Evolutionary conservation across 2,888 invertebrate genomes (phyloP), one percentile per base, ranked within the genome.

Genomic region (Dilophus febrilis): DNA sequence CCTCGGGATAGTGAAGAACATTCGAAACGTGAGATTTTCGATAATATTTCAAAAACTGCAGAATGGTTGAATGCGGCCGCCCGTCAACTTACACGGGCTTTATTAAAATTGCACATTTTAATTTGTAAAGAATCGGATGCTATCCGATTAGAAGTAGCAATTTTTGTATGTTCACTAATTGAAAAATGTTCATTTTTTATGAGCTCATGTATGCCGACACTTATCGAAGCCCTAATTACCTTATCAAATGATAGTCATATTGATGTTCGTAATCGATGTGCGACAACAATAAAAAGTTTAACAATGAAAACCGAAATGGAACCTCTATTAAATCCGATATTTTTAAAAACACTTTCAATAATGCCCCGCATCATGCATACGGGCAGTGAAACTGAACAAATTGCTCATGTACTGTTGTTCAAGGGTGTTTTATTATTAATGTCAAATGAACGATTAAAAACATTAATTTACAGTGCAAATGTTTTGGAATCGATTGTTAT

Each of bases 221-320:
- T 77, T 7, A 57, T 83, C 3, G 81, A 83, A 56, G 69, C 76
- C 27, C 57, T 82, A 7, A 70, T 85, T 45, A 65, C 73, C 0
- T 58, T 84, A 22, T 70, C 76, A 0, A 74, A 77, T 53, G 83
- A 85, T 58, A 70, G 71, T 8, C 61, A 66, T 44, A 49, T 55
- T 1, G 61, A 68, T 44, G 71, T 83, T 12, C 52, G 66, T 12
- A 45, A 50, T 4, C 50, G 53, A 37, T 68, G 71, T 45, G 53
- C 50, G 16, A 37, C 54, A 52, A 44, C 52, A 64, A 5, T 56
- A 55, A 16, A 58, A 52, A 47, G 65, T 71, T 48, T 61, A 58
- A 18, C 53, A 51, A 12, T 64, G 63, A 5, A 36, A 26, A 12
- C 31, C n/a, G 40, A 49, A 4, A 44, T 45, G 7, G 38, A 29